Conservation (phyloP, 2,113 vertebrate species). For the Suncus etruscus region DNA sequence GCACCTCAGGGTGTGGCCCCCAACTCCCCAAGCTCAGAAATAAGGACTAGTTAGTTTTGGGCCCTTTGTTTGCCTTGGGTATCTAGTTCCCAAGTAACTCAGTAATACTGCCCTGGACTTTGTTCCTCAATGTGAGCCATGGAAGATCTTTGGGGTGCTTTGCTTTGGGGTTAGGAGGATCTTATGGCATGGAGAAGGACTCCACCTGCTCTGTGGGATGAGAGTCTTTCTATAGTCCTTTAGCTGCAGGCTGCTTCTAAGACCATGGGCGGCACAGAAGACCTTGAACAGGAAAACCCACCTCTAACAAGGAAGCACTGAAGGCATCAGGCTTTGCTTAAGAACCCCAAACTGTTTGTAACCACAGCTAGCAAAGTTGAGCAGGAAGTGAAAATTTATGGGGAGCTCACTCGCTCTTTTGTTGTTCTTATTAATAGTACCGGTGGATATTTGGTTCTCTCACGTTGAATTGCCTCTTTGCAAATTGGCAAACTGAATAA, state of each 20-base stretch:
- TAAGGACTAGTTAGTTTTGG: neutral
- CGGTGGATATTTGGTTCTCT: neutral
- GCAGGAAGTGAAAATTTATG: neutral
- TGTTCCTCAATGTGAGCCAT: neutral
- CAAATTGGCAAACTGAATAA: neutral
- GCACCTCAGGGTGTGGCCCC: too few species aligned
- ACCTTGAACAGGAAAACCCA: neutral
- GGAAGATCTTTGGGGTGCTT: neutral
- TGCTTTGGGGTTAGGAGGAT: neutral
- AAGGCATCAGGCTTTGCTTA: neutral
- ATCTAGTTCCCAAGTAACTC: too few species aligned
- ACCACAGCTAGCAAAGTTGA: neutral
- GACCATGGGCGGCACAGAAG: neutral
- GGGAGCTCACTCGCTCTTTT: neutral
- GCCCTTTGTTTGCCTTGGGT: neutral
- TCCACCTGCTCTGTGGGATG: neutral
- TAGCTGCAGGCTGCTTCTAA: neutral
- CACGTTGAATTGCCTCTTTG: neutral
- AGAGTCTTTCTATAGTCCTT: neutral
- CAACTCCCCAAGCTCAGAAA: too few species aligned
- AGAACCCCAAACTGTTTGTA: neutral
- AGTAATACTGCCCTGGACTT: too few species aligned
- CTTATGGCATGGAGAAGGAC: neutral
- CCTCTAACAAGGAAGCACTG: neutral
- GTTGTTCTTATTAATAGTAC: neutral